These are phyloP conservation scores for Silurus glanis DNA, from an alignment of 2,113 vertebrate genomes.

Conservation along the genomic window DNA sequence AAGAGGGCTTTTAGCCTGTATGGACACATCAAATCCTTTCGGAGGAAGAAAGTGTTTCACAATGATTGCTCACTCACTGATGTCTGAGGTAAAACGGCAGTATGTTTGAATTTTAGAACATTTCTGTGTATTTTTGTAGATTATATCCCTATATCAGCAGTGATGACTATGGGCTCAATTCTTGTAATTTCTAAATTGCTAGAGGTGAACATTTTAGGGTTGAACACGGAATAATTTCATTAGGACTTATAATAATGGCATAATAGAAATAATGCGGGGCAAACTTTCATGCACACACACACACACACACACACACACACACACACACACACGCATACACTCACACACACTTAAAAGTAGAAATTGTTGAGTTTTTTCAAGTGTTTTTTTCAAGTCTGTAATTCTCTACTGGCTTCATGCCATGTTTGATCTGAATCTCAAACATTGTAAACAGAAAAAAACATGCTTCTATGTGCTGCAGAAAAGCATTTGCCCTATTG, in stretches of 20 bases:
- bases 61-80: not conserved
- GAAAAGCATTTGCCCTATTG: not conserved
- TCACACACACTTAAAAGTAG: not conserved
- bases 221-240: not conserved
- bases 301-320: not conserved
- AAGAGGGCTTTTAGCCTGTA: constrained; percentile 7
- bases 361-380: not conserved
- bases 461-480: not conserved
- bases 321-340: not conserved
- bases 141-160: not conserved
- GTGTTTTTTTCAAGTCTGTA: not conserved
- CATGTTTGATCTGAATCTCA: not conserved
- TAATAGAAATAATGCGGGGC: not conserved
- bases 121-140: not conserved
- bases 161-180: not conserved
- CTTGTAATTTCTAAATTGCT: not conserved
- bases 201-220: not conserved
- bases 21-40: constrained; percentile 33
- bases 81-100: not conserved
- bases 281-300: not conserved
- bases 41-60: not conserved
- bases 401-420: not conserved
- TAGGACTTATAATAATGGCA: not conserved
- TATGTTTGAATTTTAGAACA: not conserved
- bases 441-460: not conserved